These are phyloP conservation scores for Noturus placidus DNA, from an alignment of 2,113 vertebrate genomes.

Conservation along the genomic window DNA sequence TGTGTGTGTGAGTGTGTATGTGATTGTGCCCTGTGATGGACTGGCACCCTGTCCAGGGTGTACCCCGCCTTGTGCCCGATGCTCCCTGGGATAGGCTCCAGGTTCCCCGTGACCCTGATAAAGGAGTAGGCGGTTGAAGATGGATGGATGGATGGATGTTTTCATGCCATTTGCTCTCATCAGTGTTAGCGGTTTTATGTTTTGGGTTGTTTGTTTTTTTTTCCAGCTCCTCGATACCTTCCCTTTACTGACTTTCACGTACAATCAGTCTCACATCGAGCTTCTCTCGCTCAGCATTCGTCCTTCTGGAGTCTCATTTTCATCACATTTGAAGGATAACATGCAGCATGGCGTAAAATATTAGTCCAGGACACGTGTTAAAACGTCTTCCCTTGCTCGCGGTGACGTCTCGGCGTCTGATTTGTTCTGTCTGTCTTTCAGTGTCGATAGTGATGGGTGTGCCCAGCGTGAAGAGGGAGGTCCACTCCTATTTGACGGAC, in stretches of 20 bases:
- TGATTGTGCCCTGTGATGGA: too few relatives aligned
- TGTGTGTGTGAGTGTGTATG: too few relatives aligned
- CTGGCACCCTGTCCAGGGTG: too few relatives aligned
- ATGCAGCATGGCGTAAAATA: not conserved
- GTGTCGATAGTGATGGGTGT: slow-evolving; percentile 98
- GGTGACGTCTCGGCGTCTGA: not conserved
- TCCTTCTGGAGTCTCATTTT: not conserved
- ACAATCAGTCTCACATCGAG: not conserved
- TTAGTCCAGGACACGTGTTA: not conserved
- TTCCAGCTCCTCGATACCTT: not conserved
- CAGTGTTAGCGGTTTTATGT: not conserved
- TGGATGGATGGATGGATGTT: too few relatives aligned
- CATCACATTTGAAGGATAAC: not conserved
- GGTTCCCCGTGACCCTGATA: too few relatives aligned
- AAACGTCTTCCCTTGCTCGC: not conserved
- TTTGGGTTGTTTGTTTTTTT: not conserved
- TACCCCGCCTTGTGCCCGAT: too few relatives aligned
- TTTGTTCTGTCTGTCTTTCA: slow-evolving; percentile 59
- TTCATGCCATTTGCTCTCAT: not conserved
- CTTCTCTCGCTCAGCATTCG: not conserved
- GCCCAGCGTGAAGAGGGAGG: slow-evolving; percentile 94
- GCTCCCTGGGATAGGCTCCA: too few relatives aligned
- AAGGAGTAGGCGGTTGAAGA: too few relatives aligned
- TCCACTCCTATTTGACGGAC: slow-evolving; percentile 94
- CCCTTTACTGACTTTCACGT: not conserved